Conservation (phyloP, 53 echinoderm and acorn worm species). For the Mesocentrotus franciscanus region DNA sequence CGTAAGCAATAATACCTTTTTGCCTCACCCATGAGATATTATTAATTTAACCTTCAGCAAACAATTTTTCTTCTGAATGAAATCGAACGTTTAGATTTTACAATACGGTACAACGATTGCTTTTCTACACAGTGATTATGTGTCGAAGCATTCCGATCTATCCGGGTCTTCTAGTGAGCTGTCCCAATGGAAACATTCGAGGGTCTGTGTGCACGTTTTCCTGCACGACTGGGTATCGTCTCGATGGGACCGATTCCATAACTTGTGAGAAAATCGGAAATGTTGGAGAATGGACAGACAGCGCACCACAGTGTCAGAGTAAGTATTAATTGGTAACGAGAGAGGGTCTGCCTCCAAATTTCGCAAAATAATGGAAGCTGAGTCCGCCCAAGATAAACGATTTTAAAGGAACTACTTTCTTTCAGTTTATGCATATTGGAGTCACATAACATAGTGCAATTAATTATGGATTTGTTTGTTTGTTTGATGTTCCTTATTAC, state of each 20-base stretch:
- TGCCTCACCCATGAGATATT: too few relatives aligned
- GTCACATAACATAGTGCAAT: too few relatives aligned
- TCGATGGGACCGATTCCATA: not conserved
- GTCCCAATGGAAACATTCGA: conserved; percentile 55
- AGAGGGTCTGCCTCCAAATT: not conserved
- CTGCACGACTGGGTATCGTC: conserved; percentile 52
- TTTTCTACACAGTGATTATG: conserved; percentile 5
- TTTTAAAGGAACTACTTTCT: too few relatives aligned
- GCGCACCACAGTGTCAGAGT: conserved; percentile 30
- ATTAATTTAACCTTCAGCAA: too few relatives aligned
- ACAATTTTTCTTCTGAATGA: too few relatives aligned
- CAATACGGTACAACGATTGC: too few relatives aligned
- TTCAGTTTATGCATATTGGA: too few relatives aligned
- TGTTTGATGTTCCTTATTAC: too few relatives aligned
- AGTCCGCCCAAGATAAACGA: too few relatives aligned
- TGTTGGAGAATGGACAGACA: conserved; percentile 53
- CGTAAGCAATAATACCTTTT: too few relatives aligned
- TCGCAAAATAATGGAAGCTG: not conserved
- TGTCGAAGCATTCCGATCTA: conserved; percentile 48
- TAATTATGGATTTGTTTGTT: too few relatives aligned
- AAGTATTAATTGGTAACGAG: not conserved
- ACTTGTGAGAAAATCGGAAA: conserved; percentile 41
- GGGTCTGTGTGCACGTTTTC: conserved; percentile 53
- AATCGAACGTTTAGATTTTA: too few relatives aligned
- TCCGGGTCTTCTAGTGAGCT: conserved; percentile 53